Evolutionary conservation across 2,797 vertebrate genomes (phyloP), one percentile per base, ranked within the genome.

Genomic region (Schizopygopsis pylzovi): DNA sequence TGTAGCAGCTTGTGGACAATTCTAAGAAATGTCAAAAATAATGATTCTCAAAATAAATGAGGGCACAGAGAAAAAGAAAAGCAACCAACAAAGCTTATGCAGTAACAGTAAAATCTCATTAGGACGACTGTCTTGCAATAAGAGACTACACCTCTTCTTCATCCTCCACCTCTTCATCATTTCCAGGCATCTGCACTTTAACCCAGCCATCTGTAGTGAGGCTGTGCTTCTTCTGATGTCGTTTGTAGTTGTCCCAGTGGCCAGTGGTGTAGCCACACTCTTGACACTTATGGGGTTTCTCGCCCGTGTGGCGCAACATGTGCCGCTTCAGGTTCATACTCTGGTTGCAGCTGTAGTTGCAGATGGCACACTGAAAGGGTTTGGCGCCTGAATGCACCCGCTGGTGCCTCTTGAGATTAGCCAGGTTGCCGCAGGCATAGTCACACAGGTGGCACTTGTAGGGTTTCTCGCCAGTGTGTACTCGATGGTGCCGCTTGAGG

Each of bases 271-370:
- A 99, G 90, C 97, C 91, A 90, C 98, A 99, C 92, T 97, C 93
- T 87, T 95, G 95, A 87, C 98, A 99, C 68, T 97, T 97, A 92
- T 99, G 98, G 52, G 98, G 98, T 90, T 99, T 99, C 92, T 98
- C 97, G 0, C 97, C 97, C 0, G 97, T 99, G 92, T 99, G 98
- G 63, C 98, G 95, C 61, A 99, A 95, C 98, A 99, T 99, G 92
- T 99, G 98, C 11, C 98, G 95, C 94, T 99, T 99, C 88, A 99
- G 97, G 96, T 99, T 99, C 98, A 99, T 99, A 93, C 98, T 99
- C 97, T 99, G 98, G 94, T 99, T 99, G 94, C 98, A 99, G 93
- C 96, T 98, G 94, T 99, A 99, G 90, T 93, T 97, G 94, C 98
- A 99, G 86, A 98, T 94, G 78, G 96, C 95, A 82, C 98, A 99